Conservation (phyloP, 2,888 invertebrate genomes). For the Brachypterus glaber region DNA sequence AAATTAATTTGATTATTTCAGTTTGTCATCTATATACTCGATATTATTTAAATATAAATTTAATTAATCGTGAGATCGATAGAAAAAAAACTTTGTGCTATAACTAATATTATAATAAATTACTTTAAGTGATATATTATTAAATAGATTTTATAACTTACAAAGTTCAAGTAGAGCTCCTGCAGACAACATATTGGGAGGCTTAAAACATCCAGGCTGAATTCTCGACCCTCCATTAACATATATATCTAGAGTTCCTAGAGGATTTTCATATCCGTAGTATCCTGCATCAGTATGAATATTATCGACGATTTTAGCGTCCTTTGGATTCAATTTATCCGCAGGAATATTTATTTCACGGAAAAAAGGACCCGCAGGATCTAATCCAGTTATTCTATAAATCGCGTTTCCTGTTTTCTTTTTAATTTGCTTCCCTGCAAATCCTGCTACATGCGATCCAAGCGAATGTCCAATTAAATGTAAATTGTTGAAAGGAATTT, state of each 20-base stretch:
- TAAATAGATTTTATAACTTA: slow-evolving; percentile 20
- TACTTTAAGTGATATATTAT: no score
- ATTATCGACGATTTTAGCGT: slow-evolving; percentile 51
- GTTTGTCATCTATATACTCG: no score
- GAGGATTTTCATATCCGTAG: slow-evolving; percentile 40
- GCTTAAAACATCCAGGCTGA: slow-evolving; percentile 45
- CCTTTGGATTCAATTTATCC: slow-evolving; percentile 45
- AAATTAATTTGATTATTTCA: no score
- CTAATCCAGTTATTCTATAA: slow-evolving; percentile 43
- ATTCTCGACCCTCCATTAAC: slow-evolving; percentile 45
- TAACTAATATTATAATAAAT: no score
- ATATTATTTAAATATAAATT: no score
- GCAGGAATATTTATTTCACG: slow-evolving; percentile 31
- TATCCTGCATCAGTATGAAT: slow-evolving; percentile 51
- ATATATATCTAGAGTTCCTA: slow-evolving; percentile 51
- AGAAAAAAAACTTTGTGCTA: no score
- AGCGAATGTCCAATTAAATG: slow-evolving; percentile 36
- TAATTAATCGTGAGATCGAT: no score
- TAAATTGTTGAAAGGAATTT: slow-evolving; percentile 20
- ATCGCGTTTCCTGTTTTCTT: slow-evolving; percentile 26
- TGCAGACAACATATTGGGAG: slow-evolving; percentile 10
- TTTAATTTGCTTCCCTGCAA: slow-evolving; percentile 27
- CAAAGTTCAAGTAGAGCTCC: slow-evolving; percentile 24
- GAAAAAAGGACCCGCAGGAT: slow-evolving; percentile 47
- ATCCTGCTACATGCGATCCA: slow-evolving; percentile 33